Evolutionary conservation across 2,797 vertebrate species (phyloP).

Genomic region (Neoniphon sammara): DNA sequence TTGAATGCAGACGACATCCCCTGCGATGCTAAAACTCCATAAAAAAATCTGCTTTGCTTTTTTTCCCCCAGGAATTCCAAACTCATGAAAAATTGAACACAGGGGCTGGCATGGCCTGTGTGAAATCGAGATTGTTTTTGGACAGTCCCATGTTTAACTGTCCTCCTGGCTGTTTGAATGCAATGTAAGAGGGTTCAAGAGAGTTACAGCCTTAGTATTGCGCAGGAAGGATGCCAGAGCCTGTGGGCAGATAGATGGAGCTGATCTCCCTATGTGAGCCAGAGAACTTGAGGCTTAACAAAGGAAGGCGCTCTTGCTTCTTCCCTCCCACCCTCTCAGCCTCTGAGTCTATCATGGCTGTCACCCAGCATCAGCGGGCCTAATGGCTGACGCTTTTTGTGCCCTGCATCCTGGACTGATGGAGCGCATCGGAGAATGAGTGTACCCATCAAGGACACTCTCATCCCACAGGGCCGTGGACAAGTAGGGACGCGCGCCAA

Average conservation of each 20-base stretch:
- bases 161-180: conserved; percentile 25
- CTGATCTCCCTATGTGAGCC: conserved; percentile 58
- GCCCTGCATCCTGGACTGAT: conserved; percentile 60
- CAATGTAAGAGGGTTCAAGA: conserved; percentile 18
- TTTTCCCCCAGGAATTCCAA: conserved; percentile 18
- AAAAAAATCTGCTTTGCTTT: conserved; percentile 43
- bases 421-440: conserved; percentile 66
- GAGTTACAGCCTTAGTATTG: conserved; percentile 20
- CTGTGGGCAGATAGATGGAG: conserved; percentile 51
- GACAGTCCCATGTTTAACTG: conserved; percentile 39
- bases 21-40: conserved; percentile 41
- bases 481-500: conserved; percentile 52
- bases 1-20: conserved; percentile 58
- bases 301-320: conserved; percentile 56
- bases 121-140: conserved; percentile 42
- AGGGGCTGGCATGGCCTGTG: conserved; percentile 7
- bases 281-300: conserved; percentile 66
- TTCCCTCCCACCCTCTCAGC: conserved; percentile 45
- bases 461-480: conserved; percentile 54
- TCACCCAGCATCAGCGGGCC: conserved; percentile 75
- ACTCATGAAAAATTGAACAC: conserved; percentile 17
- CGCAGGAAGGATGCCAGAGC: conserved; percentile 55
- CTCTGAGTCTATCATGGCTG: conserved; percentile 75
- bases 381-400: conserved; percentile 78
- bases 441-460: conserved; percentile 58